phyloP scores from a whole-genome alignment of 2,888 invertebrate species.

The Clitarchus hookeri region DNA sequence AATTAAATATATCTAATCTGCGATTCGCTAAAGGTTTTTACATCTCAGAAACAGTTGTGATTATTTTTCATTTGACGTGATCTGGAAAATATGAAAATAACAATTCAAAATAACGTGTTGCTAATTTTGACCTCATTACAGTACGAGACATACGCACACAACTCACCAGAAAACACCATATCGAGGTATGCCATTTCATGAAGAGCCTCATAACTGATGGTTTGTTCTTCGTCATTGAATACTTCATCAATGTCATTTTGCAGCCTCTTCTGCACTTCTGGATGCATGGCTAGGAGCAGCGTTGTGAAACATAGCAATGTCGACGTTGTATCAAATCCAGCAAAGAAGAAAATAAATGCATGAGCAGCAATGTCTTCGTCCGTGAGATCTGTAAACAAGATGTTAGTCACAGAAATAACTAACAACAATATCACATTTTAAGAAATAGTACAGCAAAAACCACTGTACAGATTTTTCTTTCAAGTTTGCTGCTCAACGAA shows the following conservation, averaged over 20 bases:
- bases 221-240: conserved; percentile 52
- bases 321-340: conserved; percentile 60
- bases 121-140: too few relatives aligned
- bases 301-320: conserved; percentile 59
- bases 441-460: too few relatives aligned
- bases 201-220: conserved; percentile 51
- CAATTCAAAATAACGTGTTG: too few relatives aligned
- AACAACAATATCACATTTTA: too few relatives aligned
- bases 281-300: conserved; percentile 63
- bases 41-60: too few relatives aligned
- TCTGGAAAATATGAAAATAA: too few relatives aligned
- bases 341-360: conserved; percentile 59
- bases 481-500: neutral
- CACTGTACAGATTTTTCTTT: too few relatives aligned
- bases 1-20: too few relatives aligned
- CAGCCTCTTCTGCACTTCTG: conserved; percentile 61
- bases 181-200: conserved; percentile 54
- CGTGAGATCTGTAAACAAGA: conserved; percentile 51
- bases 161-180: conserved; percentile 55
- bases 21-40: too few relatives aligned
- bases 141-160: too few relatives aligned
- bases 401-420: neutral
- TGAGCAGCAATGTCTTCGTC: conserved; percentile 62
- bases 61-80: too few relatives aligned
- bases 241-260: conserved; percentile 60